Evolutionary conservation across 2,113 vertebrate species (phyloP).

Genomic region (Actenoides hombroni): DNA sequence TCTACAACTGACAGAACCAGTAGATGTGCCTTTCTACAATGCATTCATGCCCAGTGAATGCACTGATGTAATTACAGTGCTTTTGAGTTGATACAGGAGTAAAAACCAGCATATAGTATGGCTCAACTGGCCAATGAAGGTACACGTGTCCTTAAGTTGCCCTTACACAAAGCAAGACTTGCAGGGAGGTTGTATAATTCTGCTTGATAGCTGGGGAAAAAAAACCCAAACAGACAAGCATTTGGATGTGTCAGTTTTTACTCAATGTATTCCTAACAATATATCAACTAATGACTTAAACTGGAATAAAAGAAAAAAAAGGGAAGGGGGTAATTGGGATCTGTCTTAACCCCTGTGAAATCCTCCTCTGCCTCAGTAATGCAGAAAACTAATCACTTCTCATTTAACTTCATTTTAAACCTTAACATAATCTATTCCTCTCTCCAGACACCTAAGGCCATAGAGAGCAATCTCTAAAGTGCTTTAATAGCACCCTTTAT

Average conservation of each 20-base stretch:
- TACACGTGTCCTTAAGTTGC: background rate
- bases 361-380: background rate
- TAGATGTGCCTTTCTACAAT: background rate
- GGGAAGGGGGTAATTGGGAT: background rate
- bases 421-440: background rate
- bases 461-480: background rate
- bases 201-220: background rate
- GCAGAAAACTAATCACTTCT: background rate
- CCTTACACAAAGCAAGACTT: background rate
- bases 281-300: background rate
- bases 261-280: background rate
- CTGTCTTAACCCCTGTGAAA: background rate
- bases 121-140: background rate
- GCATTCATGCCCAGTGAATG: background rate
- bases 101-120: background rate
- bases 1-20: background rate
- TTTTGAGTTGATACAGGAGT: background rate
- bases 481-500: background rate
- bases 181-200: background rate
- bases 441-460: background rate
- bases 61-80: background rate
- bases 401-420: background rate
- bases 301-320: background rate
- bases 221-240: background rate
- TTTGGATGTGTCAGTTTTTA: background rate